A percentile compares a stretch with the other conserved stretches of the same genome.
phyloP scores from a whole-genome alignment of 2,113 vertebrate genomes.

The Alexandromys fortis region DNA sequence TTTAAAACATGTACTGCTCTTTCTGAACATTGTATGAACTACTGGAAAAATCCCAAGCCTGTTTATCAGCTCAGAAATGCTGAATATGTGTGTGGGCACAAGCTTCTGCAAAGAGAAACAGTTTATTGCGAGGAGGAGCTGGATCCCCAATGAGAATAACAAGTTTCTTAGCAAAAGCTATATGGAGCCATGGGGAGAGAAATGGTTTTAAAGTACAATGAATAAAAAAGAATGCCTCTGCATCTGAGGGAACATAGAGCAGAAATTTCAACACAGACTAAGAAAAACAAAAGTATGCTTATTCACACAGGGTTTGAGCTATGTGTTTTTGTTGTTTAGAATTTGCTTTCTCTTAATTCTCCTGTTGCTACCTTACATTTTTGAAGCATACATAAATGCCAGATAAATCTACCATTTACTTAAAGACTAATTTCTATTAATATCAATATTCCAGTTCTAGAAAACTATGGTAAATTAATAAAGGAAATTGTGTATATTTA shows the following conservation, averaged over 20 bases:
- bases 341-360: neutral
- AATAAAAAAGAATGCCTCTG: neutral
- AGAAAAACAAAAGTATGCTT: neutral
- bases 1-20: neutral
- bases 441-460: neutral
- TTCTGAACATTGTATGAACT: neutral
- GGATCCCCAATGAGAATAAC: neutral
- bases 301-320: neutral
- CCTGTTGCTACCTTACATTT: neutral
- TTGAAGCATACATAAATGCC: neutral
- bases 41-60: neutral
- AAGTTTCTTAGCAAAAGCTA: neutral
- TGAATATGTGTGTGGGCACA: neutral
- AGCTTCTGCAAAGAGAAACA: neutral
- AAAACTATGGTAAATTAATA: neutral
- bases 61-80: neutral
- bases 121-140: neutral
- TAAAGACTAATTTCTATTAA: neutral
- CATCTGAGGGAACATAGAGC: neutral
- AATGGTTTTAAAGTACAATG: neutral
- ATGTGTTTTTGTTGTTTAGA: neutral
- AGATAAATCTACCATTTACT: neutral
- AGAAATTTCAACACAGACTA: neutral
- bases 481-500: neutral
- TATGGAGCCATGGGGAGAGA: neutral